Percentiles rank a stretch among this genome's conserved stretches.
phyloP scores from a whole-genome alignment of 2,113 vertebrate species.

The Recurvirostra avosetta region DNA sequence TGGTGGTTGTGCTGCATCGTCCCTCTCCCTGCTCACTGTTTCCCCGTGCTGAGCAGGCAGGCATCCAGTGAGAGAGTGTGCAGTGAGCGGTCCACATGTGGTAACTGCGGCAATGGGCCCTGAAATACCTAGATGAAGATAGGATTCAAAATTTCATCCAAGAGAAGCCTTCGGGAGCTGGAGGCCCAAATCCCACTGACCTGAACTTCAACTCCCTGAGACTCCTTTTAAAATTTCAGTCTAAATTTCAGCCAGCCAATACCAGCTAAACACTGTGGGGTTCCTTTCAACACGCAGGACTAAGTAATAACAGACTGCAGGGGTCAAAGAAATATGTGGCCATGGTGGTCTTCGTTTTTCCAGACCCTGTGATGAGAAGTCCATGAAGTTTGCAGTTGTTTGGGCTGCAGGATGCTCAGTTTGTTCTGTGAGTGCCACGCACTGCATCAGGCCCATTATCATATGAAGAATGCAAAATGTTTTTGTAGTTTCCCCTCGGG shows the following conservation, averaged over 20 bases:
- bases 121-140: background rate
- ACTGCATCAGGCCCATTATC: background rate
- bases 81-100: fast-evolving
- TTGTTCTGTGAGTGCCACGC: background rate
- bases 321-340: background rate
- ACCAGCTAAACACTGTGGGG: background rate
- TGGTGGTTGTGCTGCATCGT: background rate
- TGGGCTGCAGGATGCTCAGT: background rate
- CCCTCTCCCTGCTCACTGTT: background rate
- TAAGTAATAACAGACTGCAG: background rate
- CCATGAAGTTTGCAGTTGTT: background rate
- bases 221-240: background rate
- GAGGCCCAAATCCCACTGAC: background rate
- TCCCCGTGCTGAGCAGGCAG: background rate
- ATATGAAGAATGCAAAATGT: background rate
- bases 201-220: background rate
- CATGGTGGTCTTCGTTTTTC: background rate
- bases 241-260: background rate
- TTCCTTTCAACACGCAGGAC: background rate
- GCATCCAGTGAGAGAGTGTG: background rate
- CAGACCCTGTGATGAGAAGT: background rate
- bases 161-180: background rate
- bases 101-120: background rate
- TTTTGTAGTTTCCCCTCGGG: background rate
- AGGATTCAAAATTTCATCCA: background rate